These are phyloP conservation scores for Cotesia vestalis DNA, from an alignment of 1,140 invertebrate genomes.

Conservation along the genomic window DNA sequence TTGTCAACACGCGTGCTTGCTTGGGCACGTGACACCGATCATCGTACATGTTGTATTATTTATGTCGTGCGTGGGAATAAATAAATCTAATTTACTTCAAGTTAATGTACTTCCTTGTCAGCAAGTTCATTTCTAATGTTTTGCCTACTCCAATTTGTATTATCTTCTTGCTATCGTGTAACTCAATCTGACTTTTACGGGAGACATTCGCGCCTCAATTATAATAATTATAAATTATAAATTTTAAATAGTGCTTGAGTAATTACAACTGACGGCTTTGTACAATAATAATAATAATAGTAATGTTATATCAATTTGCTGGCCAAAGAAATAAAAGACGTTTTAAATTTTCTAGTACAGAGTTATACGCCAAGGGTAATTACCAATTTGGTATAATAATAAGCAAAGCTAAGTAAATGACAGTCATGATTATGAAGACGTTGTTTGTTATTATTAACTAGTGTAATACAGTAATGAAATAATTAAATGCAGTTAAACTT, in stretches of 20 bases:
- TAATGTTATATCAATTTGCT: no score
- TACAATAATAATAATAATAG: no score
- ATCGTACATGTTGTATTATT: background rate
- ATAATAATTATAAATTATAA: no score
- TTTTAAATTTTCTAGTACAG: background rate
- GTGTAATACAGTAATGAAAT: no score
- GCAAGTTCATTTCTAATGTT: background rate
- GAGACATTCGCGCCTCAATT: no score
- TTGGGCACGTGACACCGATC: slow-evolving; percentile 27
- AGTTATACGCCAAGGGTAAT: no score
- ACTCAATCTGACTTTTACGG: no score
- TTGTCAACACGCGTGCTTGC: slow-evolving; percentile 28
- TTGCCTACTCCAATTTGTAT: no score
- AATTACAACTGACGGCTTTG: no score
- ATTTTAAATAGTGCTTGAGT: no score
- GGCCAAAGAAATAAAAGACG: background rate
- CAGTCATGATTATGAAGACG: background rate
- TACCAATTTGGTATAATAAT: background rate
- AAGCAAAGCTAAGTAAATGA: slow-evolving; percentile 4
- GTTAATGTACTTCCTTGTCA: slow-evolving; percentile 3
- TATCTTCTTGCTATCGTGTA: no score
- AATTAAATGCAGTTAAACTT: no score
- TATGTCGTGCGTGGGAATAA: slow-evolving; percentile 18
- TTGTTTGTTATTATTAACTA: background rate
- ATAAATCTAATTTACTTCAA: slow-evolving; percentile 8